A percentile compares a stretch with the other conserved stretches of the same genome.
These are phyloP conservation scores for Drosophila mercatorum DNA, from an alignment of 2,888 invertebrate genomes.

Conservation along the genomic window DNA sequence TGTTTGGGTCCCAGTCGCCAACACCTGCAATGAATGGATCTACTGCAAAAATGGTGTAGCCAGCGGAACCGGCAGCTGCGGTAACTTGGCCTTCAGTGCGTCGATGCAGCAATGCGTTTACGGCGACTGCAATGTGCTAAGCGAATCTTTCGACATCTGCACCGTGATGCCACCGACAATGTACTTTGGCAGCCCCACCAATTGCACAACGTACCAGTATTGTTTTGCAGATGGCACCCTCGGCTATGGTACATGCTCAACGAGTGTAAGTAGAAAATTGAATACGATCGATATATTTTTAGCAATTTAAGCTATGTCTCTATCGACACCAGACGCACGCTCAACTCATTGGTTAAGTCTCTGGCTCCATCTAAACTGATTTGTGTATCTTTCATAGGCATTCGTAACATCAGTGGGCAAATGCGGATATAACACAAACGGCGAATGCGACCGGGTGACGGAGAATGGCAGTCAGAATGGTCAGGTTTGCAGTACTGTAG, in stretches of 20 bases:
- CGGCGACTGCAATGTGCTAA: slow-evolving; percentile 25
- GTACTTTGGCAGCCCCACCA: slow-evolving; percentile 33
- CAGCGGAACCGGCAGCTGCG: slow-evolving; percentile 23
- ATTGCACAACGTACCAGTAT: slow-evolving; percentile 35
- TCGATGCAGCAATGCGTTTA: slow-evolving; percentile 8
- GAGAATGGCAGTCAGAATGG: too few species aligned
- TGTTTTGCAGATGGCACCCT: slow-evolving; percentile 7
- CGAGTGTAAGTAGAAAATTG: slow-evolving; percentile 31
- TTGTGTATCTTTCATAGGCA: slow-evolving; percentile 20
- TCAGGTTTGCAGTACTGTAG: rapidly evolving
- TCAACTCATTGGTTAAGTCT: too few species aligned
- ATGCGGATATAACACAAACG: slow-evolving; percentile 27
- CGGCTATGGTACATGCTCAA: rapidly evolving
- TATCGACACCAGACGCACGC: too few species aligned
- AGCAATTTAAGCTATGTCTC: too few species aligned
- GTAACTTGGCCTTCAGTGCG: slow-evolving; percentile 1
- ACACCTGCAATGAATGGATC: slow-evolving; percentile 35
- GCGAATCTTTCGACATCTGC: slow-evolving; percentile 16
- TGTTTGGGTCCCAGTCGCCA: slow-evolving; percentile 43
- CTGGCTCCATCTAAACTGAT: too few species aligned
- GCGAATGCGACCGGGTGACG: slow-evolving; percentile 24
- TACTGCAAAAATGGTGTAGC: slow-evolving; percentile 20
- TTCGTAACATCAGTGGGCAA: background rate
- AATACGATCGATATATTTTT: too few species aligned
- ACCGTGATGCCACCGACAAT: slow-evolving; percentile 39